Base-by-base conservation (phyloP, 2,888 invertebrate species). In the Chrysolina americana region DNA sequence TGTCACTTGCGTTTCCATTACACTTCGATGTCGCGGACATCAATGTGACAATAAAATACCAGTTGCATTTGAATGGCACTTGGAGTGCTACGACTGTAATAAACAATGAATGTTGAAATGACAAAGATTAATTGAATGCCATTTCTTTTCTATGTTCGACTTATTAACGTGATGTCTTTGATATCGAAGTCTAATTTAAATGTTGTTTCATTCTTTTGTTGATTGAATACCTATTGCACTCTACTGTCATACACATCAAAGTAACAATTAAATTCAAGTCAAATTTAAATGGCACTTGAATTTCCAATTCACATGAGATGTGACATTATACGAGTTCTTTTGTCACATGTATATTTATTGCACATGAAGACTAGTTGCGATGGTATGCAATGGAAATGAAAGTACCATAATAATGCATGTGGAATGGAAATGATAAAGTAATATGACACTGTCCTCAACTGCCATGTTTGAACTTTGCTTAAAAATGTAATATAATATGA, bases 221-320 rank as follows among this genome's bases (percentile, higher is more conserved):
- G 50, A 50, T 17, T 50, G n/a, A 2, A n/a, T 50, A 50, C n/a
- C 50, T 50, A 50, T n/a, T 8, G 50, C 11, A 50, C n/a, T 17
- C 50, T 50, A n/a, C 50, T 50, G 50, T 50, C 50, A 50, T 50
- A n/a, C 17, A 50, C 6, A 50, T n/a, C n/a, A 50, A 50, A 50
- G 17, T 50, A 8, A 50, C 50, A 50, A 50, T 50, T n/a, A 50
- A 50, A 50, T 50, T 50, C n/a, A 50, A n/a, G 50, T 50, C 15
- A n/a, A 6, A 50, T 15, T 50, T n/a, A 8, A 50, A 50, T 50
- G 9, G 13, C 44, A 44, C 44, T 13, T 44, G 2, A 44, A 8
- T 13, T 2, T 44, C 13, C 8, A 44, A 5, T 5, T 3, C 28
- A 28, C 5, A 28, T 28, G 28, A 28, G 28, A 28, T 28, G 28